phyloP scores from a whole-genome alignment of 2,113 vertebrate genomes.

The Pangasianodon gigas region DNA sequence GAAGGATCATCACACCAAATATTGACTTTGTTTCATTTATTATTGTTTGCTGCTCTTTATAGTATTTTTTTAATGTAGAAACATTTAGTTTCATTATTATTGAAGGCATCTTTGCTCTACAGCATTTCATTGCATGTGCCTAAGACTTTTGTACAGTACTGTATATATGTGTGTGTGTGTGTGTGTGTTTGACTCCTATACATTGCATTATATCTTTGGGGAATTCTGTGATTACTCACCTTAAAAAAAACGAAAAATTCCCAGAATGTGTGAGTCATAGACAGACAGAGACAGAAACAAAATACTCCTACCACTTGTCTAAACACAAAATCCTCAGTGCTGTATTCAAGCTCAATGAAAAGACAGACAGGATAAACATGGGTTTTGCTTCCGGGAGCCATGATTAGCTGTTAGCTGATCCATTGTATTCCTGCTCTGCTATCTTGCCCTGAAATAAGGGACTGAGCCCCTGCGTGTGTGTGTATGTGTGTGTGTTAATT shows the following conservation, averaged over 20 bases:
- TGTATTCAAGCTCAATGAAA: constrained; percentile 34
- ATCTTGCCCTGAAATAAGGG: constrained; percentile 28
- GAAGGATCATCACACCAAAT: too few species aligned
- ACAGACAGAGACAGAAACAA: background rate
- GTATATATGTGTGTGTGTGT: too few species aligned
- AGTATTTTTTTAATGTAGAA: too few species aligned
- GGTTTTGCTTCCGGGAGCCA: constrained; percentile 33
- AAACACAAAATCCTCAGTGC: constrained; percentile 15
- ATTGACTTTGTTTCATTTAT: too few species aligned
- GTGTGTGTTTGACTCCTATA: background rate
- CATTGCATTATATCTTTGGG: background rate
- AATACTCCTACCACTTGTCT: background rate
- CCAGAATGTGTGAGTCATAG: background rate
- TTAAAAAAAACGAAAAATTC: background rate
- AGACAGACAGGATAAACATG: constrained; percentile 43
- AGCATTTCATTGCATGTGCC: too few species aligned
- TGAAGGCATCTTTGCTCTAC: too few species aligned
- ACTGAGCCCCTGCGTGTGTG: constrained; percentile 62
- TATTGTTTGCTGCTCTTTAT: too few species aligned
- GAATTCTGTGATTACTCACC: background rate
- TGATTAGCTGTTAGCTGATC: constrained; percentile 52
- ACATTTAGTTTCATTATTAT: too few species aligned
- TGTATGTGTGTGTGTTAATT: constrained; percentile 78
- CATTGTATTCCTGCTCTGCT: constrained; percentile 41
- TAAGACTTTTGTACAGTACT: too few species aligned